Conservation (phyloP, 1,140 invertebrate genomes). For the Diorhabda sublineata region DNA sequence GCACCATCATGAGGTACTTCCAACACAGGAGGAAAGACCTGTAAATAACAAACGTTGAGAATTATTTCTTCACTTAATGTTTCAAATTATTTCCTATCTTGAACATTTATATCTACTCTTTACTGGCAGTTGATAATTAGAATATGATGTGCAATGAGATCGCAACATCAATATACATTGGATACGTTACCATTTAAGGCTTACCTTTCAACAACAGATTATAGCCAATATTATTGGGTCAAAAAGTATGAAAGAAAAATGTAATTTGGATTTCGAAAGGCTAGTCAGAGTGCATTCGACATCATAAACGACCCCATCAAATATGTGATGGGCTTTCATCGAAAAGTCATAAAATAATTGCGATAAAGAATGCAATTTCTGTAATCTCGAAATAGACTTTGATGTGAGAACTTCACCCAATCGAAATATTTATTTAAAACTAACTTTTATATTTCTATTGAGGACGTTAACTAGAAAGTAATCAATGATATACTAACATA, state of each 20-base stretch:
- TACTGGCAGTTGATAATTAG: not conserved
- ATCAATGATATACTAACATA: constrained; percentile 1
- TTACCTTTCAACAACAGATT: too few species aligned
- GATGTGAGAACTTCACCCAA: not conserved
- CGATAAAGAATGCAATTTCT: not conserved
- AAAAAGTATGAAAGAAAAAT: too few species aligned
- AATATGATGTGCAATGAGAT: too few species aligned
- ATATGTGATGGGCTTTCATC: too few species aligned
- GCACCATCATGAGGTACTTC: constrained; percentile 23
- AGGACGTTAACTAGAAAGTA: not conserved
- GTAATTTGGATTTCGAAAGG: too few species aligned
- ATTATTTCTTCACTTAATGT: not conserved
- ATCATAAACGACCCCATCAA: too few species aligned
- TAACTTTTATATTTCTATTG: too few species aligned
- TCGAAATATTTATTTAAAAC: too few species aligned
- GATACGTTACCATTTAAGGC: too few species aligned
- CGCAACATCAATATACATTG: too few species aligned
- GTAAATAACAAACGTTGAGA: not conserved
- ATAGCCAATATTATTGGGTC: too few species aligned
- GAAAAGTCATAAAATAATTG: not conserved
- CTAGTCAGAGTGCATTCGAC: too few species aligned
- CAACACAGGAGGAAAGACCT: constrained; percentile 20
- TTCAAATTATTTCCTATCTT: not conserved
- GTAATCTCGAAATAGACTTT: not conserved
- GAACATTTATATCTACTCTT: not conserved